phyloP scores from a whole-genome alignment of 2,113 vertebrate genomes.

The Garra rufa region DNA sequence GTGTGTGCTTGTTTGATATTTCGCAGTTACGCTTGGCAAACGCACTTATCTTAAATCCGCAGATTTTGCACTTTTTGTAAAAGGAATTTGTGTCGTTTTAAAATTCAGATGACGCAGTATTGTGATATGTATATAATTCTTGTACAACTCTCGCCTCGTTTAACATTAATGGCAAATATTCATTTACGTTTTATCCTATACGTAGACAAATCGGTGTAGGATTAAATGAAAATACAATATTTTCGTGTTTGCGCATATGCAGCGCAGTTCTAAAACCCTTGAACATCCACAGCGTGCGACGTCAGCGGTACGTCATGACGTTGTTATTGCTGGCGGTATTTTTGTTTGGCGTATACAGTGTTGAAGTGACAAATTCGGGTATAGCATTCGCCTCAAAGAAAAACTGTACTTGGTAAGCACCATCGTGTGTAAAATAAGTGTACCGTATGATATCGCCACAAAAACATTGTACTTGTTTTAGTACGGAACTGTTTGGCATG shows the following conservation, averaged over 20 bases:
- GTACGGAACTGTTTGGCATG: neutral
- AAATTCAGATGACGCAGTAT: neutral
- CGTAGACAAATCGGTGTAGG: neutral
- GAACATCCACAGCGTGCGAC: slow-evolving; percentile 13
- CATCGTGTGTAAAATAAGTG: neutral
- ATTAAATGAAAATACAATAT: neutral
- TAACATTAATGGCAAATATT: neutral
- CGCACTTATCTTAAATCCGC: neutral
- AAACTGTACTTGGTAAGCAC: neutral
- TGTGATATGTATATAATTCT: neutral
- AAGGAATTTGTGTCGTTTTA: neutral
- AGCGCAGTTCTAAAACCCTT: neutral
- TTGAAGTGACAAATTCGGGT: too few relatives aligned
- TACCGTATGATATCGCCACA: neutral
- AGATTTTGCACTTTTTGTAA: too few relatives aligned
- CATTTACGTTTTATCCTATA: neutral
- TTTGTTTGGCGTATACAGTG: slow-evolving; percentile 41
- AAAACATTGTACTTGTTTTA: neutral
- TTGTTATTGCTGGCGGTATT: slow-evolving; percentile 53
- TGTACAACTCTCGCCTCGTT: neutral
- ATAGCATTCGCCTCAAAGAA: neutral
- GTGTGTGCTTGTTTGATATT: neutral
- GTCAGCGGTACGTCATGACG: slow-evolving; percentile 1
- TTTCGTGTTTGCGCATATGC: neutral
- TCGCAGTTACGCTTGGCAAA: neutral